Percentiles rank a stretch among this genome's conserved stretches.
phyloP scores from a whole-genome alignment of 2,113 vertebrate species.

The Pandion haliaetus region DNA sequence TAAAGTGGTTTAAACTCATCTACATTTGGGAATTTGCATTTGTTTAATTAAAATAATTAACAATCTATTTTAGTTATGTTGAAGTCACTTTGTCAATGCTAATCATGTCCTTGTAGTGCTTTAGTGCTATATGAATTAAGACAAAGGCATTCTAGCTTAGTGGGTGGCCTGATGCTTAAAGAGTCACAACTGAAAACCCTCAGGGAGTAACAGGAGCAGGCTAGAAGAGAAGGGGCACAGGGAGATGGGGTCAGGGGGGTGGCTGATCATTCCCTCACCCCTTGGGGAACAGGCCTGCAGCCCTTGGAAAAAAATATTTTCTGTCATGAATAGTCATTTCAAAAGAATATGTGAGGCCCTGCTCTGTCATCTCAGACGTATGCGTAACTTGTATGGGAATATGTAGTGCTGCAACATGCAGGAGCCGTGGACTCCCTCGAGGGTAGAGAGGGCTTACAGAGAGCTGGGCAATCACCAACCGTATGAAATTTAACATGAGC shows the following conservation, averaged over 20 bases:
- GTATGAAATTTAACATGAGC: background rate
- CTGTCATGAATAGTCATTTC: background rate
- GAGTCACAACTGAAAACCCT: background rate
- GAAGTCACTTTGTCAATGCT: slow-evolving; percentile 17
- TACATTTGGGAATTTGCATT: slow-evolving; percentile 23
- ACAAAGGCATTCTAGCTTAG: background rate
- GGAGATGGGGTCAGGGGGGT: background rate
- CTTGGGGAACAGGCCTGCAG: background rate
- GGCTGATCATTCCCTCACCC: background rate
- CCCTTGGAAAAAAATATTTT: background rate
- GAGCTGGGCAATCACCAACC: background rate
- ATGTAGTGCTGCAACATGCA: background rate
- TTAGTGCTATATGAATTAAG: slow-evolving; percentile 17
- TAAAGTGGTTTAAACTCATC: background rate
- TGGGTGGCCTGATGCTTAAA: background rate
- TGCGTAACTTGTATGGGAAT: background rate
- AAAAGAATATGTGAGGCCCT: background rate
- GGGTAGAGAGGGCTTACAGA: background rate
- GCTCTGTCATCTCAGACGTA: background rate
- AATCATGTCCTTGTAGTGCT: background rate
- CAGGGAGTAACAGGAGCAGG: background rate
- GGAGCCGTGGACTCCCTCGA: background rate
- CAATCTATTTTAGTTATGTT: slow-evolving; percentile 7
- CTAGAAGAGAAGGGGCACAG: background rate
- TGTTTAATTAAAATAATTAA: slow-evolving; percentile 55